Base-by-base conservation (phyloP, 2,797 vertebrate species). In the Galaxias olidus region DNA sequence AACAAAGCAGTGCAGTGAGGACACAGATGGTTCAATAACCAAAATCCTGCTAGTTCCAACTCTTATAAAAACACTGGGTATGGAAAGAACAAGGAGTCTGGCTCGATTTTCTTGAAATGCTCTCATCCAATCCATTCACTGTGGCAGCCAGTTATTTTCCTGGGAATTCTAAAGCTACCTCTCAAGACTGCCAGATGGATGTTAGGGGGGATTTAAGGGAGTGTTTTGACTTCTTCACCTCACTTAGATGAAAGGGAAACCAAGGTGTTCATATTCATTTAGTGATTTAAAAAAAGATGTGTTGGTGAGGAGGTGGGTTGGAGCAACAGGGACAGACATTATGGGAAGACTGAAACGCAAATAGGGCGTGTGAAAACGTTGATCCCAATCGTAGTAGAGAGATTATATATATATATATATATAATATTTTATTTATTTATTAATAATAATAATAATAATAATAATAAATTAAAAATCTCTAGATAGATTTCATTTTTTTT, bases 211-310 rank as follows among this genome's bases (percentile, higher is more conserved):
- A 17, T 46, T 19, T 40, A 50, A 60, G 47, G 30, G 47, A 59
- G 53, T 55, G 63, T 58, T 68, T 66, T 44, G 48, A 63, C 51
- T 46, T 52, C 57, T 53, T 46, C 57, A 10, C 43, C 57, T 45
- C 30, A 14, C 72, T 54, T 30, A 17, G 20, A 20, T 44, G 57
- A 52, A 56, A 52, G 65, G 71, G 63, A 30, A n/a, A 6, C 69
- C 71, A 65, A 49, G 60, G 62, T 62, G 68, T 68, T 77, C 63
- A 42, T 11, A 10, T 50, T 67, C 62, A 19, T 20, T 57, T 41
- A 17, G 57, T 12, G 60, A 69, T 71, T 40, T n/a, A 5, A 9
- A 47, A 4, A 18, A 0, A n/a, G 15, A 61, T 9, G 41, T 30
- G 30, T 30, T 30, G 30, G 30, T 6, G 30, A 6, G 47, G 19